These are phyloP conservation scores for Pogonognathellus flavescens DNA, from an alignment of 1,140 invertebrate species.

Conservation along the genomic window DNA sequence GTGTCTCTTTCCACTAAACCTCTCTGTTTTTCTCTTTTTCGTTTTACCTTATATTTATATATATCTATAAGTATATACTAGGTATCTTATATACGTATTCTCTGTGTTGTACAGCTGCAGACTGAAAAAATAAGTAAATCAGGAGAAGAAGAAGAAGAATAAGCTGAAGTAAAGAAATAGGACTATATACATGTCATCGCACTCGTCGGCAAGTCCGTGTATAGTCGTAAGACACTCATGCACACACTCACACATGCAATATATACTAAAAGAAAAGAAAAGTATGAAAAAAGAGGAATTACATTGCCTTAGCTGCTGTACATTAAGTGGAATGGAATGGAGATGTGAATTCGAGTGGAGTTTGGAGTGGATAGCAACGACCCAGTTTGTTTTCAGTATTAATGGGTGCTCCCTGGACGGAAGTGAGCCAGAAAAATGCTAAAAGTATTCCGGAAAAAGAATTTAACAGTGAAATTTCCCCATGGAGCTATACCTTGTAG, in stretches of 20 bases:
- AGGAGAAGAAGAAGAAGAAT: constrained; percentile 1
- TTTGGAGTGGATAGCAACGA: background rate
- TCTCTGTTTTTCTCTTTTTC: too few relatives aligned
- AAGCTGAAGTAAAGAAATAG: constrained; percentile 7
- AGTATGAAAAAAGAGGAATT: constrained; percentile 34
- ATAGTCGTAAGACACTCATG: too few relatives aligned
- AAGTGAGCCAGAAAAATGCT: constrained; percentile 13
- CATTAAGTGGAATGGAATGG: constrained; percentile 24
- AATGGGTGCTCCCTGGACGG: constrained; percentile 42
- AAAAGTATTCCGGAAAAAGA: constrained; percentile 47
- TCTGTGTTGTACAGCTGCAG: background rate
- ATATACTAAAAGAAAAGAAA: constrained; percentile 22
- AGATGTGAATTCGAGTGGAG: constrained; percentile 9
- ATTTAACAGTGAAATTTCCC: constrained; percentile 46
- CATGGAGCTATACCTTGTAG: constrained; percentile 7
- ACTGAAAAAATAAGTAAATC: constrained; percentile 37
- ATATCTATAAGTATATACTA: too few relatives aligned
- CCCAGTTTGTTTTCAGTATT: constrained; percentile 43
- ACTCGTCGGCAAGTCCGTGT: too few relatives aligned
- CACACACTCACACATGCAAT: constrained; percentile 9
- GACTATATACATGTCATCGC: background rate
- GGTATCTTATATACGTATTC: too few relatives aligned
- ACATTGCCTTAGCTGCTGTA: constrained; percentile 17
- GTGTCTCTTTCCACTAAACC: background rate
- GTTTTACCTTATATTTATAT: too few relatives aligned